Evolutionary conservation across 1,140 invertebrate genomes (phyloP), one percentile per base, ranked within the genome.

Genomic region (Hetaerina americana): DNA sequence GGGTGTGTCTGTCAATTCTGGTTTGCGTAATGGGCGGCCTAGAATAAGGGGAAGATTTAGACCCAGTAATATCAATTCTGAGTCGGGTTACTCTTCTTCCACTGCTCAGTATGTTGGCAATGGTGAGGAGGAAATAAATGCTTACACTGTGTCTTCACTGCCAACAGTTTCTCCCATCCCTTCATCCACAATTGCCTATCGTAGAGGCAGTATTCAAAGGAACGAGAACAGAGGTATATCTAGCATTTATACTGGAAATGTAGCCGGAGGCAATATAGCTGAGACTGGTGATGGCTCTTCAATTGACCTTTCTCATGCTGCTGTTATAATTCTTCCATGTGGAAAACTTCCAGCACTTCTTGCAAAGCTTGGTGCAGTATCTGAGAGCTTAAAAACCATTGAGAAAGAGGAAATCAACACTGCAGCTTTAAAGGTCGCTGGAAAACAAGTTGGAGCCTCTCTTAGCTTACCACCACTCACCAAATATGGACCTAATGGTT

Each of bases 401-500:
- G 15, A 57, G 40, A n/a, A n/a, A n/a, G 40, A 57, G 22, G 40
- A 57, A 57, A n/a, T 18, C 15, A 57, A 12, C 40, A 57, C 15
- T n/a, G 15, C 40, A 57, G 22, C 40, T n/a, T 5, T 57, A 57
- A 57, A 57, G 40, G 40, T 57, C 10, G 22, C 40, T 57, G 15
- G 22, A 57, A n/a, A 57, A 57, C 40, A n/a, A 18, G 15, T n/a
- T 18, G 22, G 40, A 57, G 40, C 40, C 10, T 57, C 40, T n/a
- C 40, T 57, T 18, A 57, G 40, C 40, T 57, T 57, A n/a, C 40
- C 40, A 57, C 69, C 81, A 5, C 83, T 85, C 70, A 83, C 87
- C 74, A 79, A 84, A 10, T 86, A 85, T 73, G 84, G 84, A 18
- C 82, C 84, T 0, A 85, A 82, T 8, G 85, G 83, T 22, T 80